Percentiles rank a stretch among this genome's conserved stretches.
phyloP scores from a whole-genome alignment of 2,888 invertebrate species.

The Stenurella melanura region DNA sequence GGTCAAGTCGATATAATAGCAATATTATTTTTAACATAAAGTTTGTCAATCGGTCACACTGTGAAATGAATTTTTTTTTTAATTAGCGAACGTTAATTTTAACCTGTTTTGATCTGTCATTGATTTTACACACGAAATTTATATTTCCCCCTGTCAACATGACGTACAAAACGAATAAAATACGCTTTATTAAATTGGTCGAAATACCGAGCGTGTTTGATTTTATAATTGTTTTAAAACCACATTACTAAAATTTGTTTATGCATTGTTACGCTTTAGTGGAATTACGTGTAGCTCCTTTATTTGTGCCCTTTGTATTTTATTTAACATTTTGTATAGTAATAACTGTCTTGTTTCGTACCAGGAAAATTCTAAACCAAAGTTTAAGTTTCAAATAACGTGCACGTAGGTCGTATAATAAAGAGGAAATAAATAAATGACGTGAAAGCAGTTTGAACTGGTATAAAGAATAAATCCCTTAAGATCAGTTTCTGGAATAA shows the following conservation, averaged over 20 bases:
- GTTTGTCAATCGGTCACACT: no score
- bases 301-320: neutral
- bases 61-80: no score
- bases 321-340: neutral
- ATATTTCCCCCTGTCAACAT: neutral
- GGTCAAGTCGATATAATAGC: no score
- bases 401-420: slow-evolving; percentile 43
- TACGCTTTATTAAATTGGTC: neutral
- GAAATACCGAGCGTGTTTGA: neutral
- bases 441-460: slow-evolving; percentile 50
- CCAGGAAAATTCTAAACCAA: slow-evolving; percentile 17
- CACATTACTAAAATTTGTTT: neutral
- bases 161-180: neutral
- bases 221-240: neutral
- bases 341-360: neutral
- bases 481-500: slow-evolving; percentile 57
- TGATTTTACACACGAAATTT: no score
- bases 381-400: slow-evolving; percentile 17
- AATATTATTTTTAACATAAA: no score
- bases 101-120: no score
- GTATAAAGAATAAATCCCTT: slow-evolving; percentile 54
- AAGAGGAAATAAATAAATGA: slow-evolving; percentile 46
- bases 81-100: no score
- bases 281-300: neutral
- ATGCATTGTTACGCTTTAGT: neutral